Evolutionary conservation across 2,113 vertebrate genomes (phyloP), one percentile per base, ranked within the genome.

Genomic region (Melanotaenia duboulayi): DNA sequence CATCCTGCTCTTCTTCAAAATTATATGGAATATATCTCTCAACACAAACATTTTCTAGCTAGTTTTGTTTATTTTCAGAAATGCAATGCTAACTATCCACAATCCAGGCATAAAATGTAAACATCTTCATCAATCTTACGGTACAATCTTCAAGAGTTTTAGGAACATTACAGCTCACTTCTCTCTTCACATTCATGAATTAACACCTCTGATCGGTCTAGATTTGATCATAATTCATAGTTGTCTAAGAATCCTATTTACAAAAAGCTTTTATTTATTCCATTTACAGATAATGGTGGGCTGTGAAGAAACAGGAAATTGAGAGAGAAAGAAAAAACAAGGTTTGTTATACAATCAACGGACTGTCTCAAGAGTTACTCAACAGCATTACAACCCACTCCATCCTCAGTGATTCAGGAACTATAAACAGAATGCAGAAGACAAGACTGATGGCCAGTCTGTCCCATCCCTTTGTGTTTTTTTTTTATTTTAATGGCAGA

Each of bases 391-490:
- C 74, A 82, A 75, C 83, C 85, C 82, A 86, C 85, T 82, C 75
- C 39, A 69, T 85, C 76, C 83, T 69, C 16, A 19, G 57, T 87
- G 81, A 87, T 80, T 90, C 87, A 87, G 32, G 24, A 64, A 59
- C 78, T 87, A 79, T 79, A 79, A 76, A 86, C 77, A 87, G 84
- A 83, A 72, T 59, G 72, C 72, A 77, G 68, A 78, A 66, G 67
- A 81, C 71, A 74, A 73, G 67, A 74, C 61, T 61, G 71, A 71
- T 77, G 82, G 76, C 68, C 71, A 64, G 37, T 68, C 57, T 37
- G 71, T 76, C 70, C 69, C 63, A 70, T 68, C 63, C 39, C 42
- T 55, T 66, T 77, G 75, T 76, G 28, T 3, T 3, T 85, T 63
- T 74, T 78, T 65, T 37, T 72, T 28, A 6, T 80, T 57, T 72